Conservation (phyloP, 2,888 invertebrate genomes). For the Ichneumon xanthorius region DNA sequence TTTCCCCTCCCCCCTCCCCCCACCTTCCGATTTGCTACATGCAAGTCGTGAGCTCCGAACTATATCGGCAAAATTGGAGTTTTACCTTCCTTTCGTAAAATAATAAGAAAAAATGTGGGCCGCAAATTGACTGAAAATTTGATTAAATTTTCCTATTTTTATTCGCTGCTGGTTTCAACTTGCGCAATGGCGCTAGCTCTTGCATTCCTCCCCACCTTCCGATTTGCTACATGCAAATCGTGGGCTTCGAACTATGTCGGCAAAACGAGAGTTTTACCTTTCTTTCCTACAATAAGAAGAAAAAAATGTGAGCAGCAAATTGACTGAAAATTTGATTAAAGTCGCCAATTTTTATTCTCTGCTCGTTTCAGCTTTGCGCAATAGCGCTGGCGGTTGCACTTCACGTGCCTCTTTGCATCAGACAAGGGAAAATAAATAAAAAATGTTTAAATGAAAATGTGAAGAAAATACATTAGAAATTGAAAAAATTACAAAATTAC, state of each 20-base stretch:
- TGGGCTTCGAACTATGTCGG: constrained; percentile 45
- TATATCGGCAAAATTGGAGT: constrained; percentile 28
- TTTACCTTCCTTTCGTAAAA: neutral
- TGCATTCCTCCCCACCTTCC: constrained; percentile 21
- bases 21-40: constrained; percentile 20
- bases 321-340: no score
- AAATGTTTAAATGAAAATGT: neutral
- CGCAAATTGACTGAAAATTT: no score
- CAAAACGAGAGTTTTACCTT: constrained; percentile 18
- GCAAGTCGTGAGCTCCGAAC: constrained; percentile 49
- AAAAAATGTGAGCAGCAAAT: neutral
- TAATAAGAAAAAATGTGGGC: neutral
- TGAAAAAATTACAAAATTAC: neutral
- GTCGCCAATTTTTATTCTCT: neutral
- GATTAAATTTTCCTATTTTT: no score
- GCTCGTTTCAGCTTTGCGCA: neutral
- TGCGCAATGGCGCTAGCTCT: neutral
- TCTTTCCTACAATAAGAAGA: neutral
- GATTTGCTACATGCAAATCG: constrained; percentile 31
- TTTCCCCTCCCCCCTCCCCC: constrained; percentile 28
- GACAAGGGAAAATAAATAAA: neutral
- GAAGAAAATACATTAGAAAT: neutral
- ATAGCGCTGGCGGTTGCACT: neutral
- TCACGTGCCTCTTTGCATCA: neutral
- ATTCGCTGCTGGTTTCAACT: neutral